These are phyloP conservation scores for Zaprionus ghesquierei DNA, from an alignment of 1,140 invertebrate genomes.

Conservation along the genomic window DNA sequence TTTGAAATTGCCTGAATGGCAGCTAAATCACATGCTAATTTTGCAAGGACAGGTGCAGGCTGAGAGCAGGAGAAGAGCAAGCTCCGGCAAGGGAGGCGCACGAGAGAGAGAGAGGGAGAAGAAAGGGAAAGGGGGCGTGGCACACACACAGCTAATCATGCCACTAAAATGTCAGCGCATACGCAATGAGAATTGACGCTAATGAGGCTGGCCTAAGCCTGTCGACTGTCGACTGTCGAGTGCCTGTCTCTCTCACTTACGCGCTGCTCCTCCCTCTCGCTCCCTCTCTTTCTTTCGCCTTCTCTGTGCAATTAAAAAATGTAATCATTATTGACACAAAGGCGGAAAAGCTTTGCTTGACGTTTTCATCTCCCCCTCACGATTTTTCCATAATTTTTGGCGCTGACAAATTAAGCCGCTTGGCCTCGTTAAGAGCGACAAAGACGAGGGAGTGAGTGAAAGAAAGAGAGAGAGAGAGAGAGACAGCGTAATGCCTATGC, in stretches of 20 bases:
- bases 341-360: slow-evolving; percentile 20
- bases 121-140: background rate
- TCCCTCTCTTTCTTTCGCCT: background rate
- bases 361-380: slow-evolving; percentile 8
- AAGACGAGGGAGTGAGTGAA: background rate
- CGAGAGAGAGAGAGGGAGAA: background rate
- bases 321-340: slow-evolving; percentile 69
- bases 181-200: slow-evolving; percentile 65
- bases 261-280: too few species aligned
- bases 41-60: background rate
- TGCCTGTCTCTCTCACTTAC: background rate
- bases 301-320: slow-evolving; percentile 56
- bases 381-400: slow-evolving; percentile 30
- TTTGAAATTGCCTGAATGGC: slow-evolving; percentile 69
- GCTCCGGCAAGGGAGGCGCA: too few species aligned
- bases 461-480: background rate
- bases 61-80: background rate
- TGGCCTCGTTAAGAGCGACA: too few species aligned
- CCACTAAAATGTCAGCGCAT: slow-evolving; percentile 61
- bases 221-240: background rate
- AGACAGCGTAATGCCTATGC: background rate
- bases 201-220: slow-evolving; percentile 67
- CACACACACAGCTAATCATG: slow-evolving; percentile 62
- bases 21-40: slow-evolving; percentile 70
- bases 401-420: slow-evolving; percentile 65